A percentile compares a stretch with the other conserved stretches of the same genome.
These are phyloP conservation scores for Caerostris darwini DNA, from an alignment of 1,140 invertebrate genomes.

Conservation along the genomic window DNA sequence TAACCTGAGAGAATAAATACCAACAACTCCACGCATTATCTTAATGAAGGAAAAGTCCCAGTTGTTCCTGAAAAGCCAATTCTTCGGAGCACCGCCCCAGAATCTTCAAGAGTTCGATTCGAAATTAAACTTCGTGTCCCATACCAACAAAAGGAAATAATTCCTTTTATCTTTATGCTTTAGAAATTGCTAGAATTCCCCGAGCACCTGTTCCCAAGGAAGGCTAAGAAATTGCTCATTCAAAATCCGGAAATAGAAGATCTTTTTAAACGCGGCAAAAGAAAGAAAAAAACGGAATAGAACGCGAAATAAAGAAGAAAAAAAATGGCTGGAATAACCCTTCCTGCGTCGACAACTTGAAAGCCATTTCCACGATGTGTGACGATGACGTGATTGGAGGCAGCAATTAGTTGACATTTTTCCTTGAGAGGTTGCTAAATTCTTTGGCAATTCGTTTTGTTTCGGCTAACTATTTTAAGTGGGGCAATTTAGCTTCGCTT, in stretches of 20 bases:
- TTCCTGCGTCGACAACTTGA: background rate
- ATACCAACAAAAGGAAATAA: constrained; percentile 49
- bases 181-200: constrained; percentile 50
- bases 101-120: background rate
- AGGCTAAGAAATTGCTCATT: constrained; percentile 62
- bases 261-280: constrained; percentile 40
- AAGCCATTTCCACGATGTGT: constrained; percentile 8
- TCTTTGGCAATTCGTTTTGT: constrained; percentile 18
- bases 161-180: constrained; percentile 57
- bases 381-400: constrained; percentile 43
- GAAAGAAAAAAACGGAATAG: background rate
- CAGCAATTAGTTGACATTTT: constrained; percentile 48
- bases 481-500: constrained; percentile 7
- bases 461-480: constrained; percentile 42
- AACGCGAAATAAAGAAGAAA: background rate
- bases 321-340: background rate
- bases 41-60: constrained; percentile 19
- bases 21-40: constrained; percentile 8
- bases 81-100: background rate
- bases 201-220: background rate
- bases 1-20: background rate
- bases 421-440: constrained; percentile 9
- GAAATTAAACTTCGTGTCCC: constrained; percentile 24
- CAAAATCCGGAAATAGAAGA: constrained; percentile 63
- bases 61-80: background rate